phyloP scores from a whole-genome alignment of 2,888 invertebrate genomes.

The Dolomedes plantarius region DNA sequence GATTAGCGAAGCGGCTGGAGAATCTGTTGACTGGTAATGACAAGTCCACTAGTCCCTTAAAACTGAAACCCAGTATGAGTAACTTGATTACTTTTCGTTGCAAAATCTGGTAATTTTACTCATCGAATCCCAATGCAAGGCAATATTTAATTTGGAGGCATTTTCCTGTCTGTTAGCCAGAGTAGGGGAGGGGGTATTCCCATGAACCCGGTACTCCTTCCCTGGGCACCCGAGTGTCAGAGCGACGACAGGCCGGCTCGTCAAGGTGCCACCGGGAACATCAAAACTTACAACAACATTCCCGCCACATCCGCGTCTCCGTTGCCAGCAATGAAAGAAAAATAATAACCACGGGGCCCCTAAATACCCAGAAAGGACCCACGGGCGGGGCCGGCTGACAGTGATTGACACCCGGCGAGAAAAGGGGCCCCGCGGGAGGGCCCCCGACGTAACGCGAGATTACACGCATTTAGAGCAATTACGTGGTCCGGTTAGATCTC shows the following conservation, averaged over 20 bases:
- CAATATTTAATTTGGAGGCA: no score
- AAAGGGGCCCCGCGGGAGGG: constrained; percentile 44
- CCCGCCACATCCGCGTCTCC: constrained; percentile 24
- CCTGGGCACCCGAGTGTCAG: background rate
- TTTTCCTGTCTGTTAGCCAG: no score
- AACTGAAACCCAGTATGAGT: no score
- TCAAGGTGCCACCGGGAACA: constrained; percentile 29
- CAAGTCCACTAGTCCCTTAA: no score
- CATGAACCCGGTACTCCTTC: constrained; percentile 7
- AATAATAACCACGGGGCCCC: constrained; percentile 39
- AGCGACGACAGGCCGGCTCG: constrained; percentile 14
- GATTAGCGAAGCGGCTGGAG: no score
- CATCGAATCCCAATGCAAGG: no score
- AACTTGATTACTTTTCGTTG: no score
- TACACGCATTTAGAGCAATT: constrained; percentile 69
- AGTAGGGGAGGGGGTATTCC: background rate
- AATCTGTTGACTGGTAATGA: no score
- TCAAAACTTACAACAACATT: constrained; percentile 53
- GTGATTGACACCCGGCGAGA: constrained; percentile 45
- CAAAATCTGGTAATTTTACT: no score
- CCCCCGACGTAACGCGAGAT: constrained; percentile 43
- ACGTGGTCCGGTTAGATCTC: constrained; percentile 13
- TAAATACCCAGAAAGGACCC: constrained; percentile 48
- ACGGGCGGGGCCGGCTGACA: constrained; percentile 53
- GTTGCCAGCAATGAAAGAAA: constrained; percentile 13